Percentiles rank a stretch among this genome's conserved stretches.
Conservation (phyloP, 2,888 invertebrate species). For the Pterobdella sp. region DNA sequence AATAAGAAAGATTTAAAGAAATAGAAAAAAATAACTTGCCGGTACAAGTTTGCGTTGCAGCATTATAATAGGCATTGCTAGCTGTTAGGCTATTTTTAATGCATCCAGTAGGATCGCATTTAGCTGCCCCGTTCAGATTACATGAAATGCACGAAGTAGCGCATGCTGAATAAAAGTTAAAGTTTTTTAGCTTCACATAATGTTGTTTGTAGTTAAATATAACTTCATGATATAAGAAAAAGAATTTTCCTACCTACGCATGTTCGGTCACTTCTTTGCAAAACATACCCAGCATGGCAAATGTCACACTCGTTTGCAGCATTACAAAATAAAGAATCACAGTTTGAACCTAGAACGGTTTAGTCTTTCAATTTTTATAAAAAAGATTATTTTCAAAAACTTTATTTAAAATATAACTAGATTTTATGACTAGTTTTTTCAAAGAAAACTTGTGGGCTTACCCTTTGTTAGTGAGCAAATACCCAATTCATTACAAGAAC, state of each 20-base stretch:
- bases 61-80: constrained; percentile 18
- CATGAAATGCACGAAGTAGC: constrained; percentile 21
- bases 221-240: too few species aligned
- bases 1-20: constrained; percentile 3
- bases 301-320: constrained; percentile 20
- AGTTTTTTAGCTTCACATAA: too few species aligned
- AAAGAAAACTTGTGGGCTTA: too few species aligned
- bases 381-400: too few species aligned
- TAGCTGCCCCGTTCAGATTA: constrained; percentile 26
- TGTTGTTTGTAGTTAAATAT: too few species aligned
- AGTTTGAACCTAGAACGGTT: neutral
- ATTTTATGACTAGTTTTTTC: too few species aligned
- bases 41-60: constrained; percentile 1
- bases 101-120: constrained; percentile 27
- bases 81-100: neutral
- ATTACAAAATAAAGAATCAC: neutral
- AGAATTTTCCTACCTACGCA: constrained; percentile 21
- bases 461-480: too few species aligned
- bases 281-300: constrained; percentile 14
- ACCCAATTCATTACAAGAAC: neutral
- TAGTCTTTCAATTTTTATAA: neutral
- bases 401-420: too few species aligned
- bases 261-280: neutral
- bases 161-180: constrained; percentile 25
- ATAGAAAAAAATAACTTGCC: constrained; percentile 2